These are phyloP conservation scores for Macquaria australasica DNA, from an alignment of 2,113 vertebrate genomes.

Conservation along the genomic window DNA sequence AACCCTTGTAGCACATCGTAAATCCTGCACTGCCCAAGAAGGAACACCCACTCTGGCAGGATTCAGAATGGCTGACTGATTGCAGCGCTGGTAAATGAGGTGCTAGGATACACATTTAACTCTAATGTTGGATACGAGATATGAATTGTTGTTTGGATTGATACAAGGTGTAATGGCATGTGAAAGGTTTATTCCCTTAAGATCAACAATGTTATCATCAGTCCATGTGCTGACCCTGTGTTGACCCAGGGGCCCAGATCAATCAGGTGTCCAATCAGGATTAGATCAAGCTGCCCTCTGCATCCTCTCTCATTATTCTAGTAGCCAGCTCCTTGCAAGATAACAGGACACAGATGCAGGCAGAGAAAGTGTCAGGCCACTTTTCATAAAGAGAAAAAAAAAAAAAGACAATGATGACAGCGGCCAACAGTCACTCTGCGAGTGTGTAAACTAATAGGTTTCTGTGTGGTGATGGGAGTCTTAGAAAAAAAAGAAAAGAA, in stretches of 20 bases:
- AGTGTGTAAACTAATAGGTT: too few relatives aligned
- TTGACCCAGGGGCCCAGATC: constrained; percentile 70
- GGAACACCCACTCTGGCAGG: constrained; percentile 35
- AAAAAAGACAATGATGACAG: too few relatives aligned
- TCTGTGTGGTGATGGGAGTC: too few relatives aligned
- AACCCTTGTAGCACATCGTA: constrained; percentile 53
- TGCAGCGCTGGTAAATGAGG: constrained; percentile 24
- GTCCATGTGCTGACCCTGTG: constrained; percentile 65
- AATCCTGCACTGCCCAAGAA: constrained; percentile 53
- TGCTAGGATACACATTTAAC: constrained; percentile 12
- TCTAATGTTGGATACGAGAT: constrained; percentile 5
- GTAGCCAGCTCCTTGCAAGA: constrained; percentile 16
- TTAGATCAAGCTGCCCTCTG: constrained; percentile 60
- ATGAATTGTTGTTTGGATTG: constrained; percentile 25
- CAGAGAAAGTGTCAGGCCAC: constrained; percentile 5
- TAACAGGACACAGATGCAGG: background rate
- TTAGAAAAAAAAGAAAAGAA: background rate
- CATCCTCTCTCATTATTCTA: constrained; percentile 47
- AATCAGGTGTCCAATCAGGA: constrained; percentile 77
- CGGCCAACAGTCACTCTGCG: too few relatives aligned
- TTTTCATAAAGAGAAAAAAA: too few relatives aligned
- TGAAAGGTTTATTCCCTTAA: constrained; percentile 59
- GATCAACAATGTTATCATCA: constrained; percentile 64
- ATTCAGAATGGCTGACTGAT: constrained; percentile 46
- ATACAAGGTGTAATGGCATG: constrained; percentile 61